phyloP scores from a whole-genome alignment of 1,140 invertebrate species.

The Philaenus spumarius region DNA sequence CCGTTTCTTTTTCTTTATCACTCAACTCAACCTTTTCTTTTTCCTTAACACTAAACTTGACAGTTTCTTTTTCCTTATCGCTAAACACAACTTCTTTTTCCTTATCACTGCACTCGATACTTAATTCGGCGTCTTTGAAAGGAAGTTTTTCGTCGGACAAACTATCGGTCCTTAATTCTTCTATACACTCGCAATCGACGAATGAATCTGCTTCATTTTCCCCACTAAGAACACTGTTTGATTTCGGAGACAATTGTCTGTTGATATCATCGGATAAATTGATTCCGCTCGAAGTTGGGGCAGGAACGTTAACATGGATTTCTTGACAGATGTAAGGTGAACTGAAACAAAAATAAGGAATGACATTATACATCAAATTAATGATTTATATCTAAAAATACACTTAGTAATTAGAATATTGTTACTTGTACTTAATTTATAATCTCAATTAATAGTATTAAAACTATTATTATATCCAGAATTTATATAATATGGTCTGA shows the following conservation, averaged over 20 bases:
- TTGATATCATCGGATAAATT: background rate
- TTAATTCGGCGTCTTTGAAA: constrained; percentile 6
- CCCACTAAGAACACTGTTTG: constrained; percentile 2
- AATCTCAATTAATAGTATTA: too few species aligned
- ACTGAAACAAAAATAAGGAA: constrained; percentile 26
- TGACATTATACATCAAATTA: too few species aligned
- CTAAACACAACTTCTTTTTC: background rate
- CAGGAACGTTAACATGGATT: background rate
- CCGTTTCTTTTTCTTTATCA: too few species aligned
- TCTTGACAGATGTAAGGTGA: constrained; percentile 32
- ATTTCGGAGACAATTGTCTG: background rate
- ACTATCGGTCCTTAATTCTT: constrained; percentile 9
- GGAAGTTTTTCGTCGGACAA: constrained; percentile 5
- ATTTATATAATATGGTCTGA: too few species aligned
- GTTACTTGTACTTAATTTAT: too few species aligned
- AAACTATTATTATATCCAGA: too few species aligned
- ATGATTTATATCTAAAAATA: background rate
- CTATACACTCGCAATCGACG: constrained; percentile 7
- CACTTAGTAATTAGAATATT: too few species aligned
- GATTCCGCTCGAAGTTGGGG: background rate
- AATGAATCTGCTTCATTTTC: constrained; percentile 15
- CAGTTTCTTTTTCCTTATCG: background rate
- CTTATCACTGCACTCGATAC: background rate
- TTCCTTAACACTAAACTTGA: background rate
- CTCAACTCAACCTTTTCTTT: background rate